Evolutionary conservation across 2,888 invertebrate species (phyloP).

Genomic region (Eupithecia dodoneata): DNA sequence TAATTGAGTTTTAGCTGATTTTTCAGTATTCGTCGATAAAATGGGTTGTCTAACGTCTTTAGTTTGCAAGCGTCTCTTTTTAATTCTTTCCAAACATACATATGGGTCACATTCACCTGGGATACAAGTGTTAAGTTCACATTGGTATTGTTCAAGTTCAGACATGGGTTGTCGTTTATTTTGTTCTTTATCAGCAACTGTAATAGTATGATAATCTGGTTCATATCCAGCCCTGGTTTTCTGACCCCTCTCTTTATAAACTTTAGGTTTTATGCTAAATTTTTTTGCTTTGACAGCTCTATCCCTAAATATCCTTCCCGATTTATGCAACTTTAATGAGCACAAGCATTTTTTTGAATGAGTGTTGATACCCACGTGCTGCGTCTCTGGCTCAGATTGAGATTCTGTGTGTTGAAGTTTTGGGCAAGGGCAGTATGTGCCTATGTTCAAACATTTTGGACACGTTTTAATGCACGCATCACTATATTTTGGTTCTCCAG

Average conservation of each 20-base stretch:
- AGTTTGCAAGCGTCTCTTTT: conserved; percentile 25
- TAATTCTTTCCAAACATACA: conserved; percentile 51
- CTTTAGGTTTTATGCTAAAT: neutral
- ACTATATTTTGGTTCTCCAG: neutral
- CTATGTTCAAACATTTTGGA: conserved; percentile 16
- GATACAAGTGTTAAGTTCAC: conserved; percentile 54
- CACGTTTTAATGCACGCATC: conserved; percentile 18
- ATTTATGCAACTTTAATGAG: conserved; percentile 36
- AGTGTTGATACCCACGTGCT: conserved; percentile 16
- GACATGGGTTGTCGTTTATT: neutral
- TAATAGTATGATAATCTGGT: conserved; percentile 2
- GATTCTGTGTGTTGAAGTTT: conserved; percentile 13
- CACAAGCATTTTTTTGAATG: conserved; percentile 26
- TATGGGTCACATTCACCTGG: conserved; percentile 55
- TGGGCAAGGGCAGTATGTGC: conserved; percentile 13
- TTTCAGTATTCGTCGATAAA: neutral
- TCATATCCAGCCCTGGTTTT: conserved; percentile 13
- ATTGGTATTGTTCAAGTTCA: conserved; percentile 51
- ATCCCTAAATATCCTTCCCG: conserved; percentile 13
- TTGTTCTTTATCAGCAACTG: conserved; percentile 18
- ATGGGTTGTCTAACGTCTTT: neutral
- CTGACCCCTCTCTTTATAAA: conserved; percentile 16
- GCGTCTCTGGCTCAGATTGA: conserved; percentile 28
- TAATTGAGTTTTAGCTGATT: neutral
- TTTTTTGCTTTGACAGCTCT: neutral